These are phyloP conservation scores for Theristicus caerulescens DNA, from an alignment of 2,113 vertebrate species.

Conservation along the genomic window DNA sequence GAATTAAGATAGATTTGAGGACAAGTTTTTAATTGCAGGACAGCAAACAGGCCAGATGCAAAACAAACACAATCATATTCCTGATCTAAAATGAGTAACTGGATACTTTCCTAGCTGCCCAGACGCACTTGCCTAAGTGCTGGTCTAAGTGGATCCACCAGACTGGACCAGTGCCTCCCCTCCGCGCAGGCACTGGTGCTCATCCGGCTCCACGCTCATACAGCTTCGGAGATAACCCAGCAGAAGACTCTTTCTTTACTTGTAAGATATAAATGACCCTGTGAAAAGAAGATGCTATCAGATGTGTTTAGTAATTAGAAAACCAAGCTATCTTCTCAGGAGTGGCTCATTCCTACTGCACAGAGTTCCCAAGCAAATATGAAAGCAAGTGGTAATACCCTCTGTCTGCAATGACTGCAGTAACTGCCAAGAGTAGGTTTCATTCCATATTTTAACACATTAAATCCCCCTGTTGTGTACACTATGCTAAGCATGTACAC, in stretches of 20 bases:
- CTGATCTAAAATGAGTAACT: not conserved
- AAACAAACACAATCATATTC: not conserved
- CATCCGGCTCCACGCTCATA: fast-evolving
- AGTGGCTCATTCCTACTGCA: not conserved
- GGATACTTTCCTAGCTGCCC: not conserved
- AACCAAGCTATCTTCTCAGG: not conserved
- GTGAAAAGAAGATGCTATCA: not conserved
- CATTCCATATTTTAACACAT: not conserved
- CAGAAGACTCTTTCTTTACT: not conserved
- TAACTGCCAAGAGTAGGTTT: not conserved
- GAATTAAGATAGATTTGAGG: not conserved
- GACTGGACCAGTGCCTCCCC: not conserved
- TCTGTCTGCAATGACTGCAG: not conserved
- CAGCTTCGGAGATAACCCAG: not conserved
- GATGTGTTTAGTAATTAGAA: not conserved
- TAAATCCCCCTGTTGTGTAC: not conserved
- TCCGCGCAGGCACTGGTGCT: not conserved
- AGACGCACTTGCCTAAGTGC: not conserved
- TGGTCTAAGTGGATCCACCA: not conserved
- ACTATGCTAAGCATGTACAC: not conserved
- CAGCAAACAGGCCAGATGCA: not conserved
- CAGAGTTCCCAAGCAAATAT: not conserved
- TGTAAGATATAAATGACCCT: not conserved
- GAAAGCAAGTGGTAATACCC: not conserved
- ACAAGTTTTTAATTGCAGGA: not conserved